These are phyloP conservation scores for Antigone vipio DNA, from an alignment of 2,113 vertebrate genomes.

Conservation along the genomic window DNA sequence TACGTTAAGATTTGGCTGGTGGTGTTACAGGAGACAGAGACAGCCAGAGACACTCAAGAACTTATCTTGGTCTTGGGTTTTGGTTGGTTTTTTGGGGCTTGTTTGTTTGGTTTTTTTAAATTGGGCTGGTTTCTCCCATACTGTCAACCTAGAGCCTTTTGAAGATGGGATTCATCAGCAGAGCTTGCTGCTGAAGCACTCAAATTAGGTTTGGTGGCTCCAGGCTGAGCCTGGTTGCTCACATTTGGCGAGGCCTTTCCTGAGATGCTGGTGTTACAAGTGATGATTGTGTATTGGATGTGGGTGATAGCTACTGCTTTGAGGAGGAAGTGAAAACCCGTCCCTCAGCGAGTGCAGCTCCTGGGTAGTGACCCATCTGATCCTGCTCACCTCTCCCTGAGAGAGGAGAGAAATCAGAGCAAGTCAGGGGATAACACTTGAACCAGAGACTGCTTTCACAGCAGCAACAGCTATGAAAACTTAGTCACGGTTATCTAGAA, in stretches of 20 bases:
- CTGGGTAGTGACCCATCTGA: neutral
- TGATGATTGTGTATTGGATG: fast-evolving
- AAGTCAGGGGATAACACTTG: neutral
- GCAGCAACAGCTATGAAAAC: neutral
- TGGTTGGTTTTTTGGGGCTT: neutral
- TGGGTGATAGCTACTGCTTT: neutral
- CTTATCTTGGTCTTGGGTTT: neutral
- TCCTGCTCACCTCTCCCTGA: neutral
- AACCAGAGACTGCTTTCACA: neutral
- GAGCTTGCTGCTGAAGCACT: neutral
- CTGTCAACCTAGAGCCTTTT: neutral
- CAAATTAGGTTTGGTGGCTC: neutral
- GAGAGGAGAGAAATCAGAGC: neutral
- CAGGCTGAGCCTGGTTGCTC: neutral
- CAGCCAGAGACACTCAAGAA: neutral
- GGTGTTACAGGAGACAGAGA: neutral
- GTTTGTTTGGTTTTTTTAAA: neutral
- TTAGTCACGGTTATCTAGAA: neutral
- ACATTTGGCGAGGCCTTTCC: neutral
- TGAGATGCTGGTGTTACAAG: neutral
- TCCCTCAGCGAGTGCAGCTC: neutral
- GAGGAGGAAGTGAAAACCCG: neutral
- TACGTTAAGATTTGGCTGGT: neutral
- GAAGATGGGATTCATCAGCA: neutral
- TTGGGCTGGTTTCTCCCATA: neutral